Percentiles rank a stretch among this genome's conserved stretches.
Conservation (phyloP, 23 tunicate species). For the Trididemnum clinides region DNA sequence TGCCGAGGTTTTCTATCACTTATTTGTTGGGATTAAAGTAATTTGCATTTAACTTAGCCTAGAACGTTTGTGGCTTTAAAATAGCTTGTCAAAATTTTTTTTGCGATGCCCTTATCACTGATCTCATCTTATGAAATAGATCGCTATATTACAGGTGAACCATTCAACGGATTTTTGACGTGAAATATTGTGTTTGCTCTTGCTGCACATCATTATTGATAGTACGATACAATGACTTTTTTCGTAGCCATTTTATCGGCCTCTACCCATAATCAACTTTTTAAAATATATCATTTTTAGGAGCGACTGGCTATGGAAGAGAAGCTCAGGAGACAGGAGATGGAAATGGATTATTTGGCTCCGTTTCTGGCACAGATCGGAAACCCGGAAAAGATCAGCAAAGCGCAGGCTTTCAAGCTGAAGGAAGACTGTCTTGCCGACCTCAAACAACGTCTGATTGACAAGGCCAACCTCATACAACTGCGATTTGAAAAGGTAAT, state of each 20-base stretch:
- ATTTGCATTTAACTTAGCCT: too few species aligned
- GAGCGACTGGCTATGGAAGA: conserved; percentile 89
- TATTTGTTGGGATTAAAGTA: too few species aligned
- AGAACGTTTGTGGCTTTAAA: too few species aligned
- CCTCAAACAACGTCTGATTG: conserved; percentile 91
- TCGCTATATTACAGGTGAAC: too few species aligned
- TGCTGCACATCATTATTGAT: too few species aligned
- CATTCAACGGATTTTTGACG: too few species aligned
- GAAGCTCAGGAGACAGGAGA: conserved; percentile 78
- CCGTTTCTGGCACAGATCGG: conserved; percentile 99
- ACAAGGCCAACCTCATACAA: conserved; percentile 95
- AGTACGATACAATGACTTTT: too few species aligned
- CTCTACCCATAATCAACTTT: background rate
- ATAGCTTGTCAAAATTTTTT: too few species aligned
- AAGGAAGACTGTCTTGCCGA: conserved; percentile 98
- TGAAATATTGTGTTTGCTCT: too few species aligned
- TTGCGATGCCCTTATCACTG: too few species aligned
- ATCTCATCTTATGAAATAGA: too few species aligned
- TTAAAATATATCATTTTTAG: conserved; percentile 29
- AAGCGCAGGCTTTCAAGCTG: conserved; percentile 78
- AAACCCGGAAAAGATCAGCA: conserved; percentile 76
- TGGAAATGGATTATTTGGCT: conserved; percentile 99
- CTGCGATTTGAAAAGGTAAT: conserved; percentile 90
- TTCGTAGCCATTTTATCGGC: background rate
- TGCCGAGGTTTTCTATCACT: too few species aligned